Evolutionary conservation across 2,888 invertebrate species (phyloP), one percentile per base, ranked within the genome.

Genomic region (Esperia sulphurella): DNA sequence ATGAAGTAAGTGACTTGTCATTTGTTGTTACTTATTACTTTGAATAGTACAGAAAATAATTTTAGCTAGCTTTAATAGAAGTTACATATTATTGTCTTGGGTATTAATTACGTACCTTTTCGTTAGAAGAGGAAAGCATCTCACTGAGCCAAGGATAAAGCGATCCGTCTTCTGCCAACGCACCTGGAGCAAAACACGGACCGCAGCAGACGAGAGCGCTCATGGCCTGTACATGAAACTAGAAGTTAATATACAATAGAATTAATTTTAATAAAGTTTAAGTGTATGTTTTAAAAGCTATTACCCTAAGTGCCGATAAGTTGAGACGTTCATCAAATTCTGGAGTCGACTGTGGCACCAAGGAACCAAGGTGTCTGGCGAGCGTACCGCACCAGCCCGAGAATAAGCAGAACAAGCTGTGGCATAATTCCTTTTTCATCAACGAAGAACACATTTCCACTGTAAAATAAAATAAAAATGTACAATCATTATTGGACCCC

Each of bases 121-220:
- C 95, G 63, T 97, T 96, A 61, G 93, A 93, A 39, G 97, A 97
- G 37, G 95, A 95, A 8, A 99, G 90, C 72, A 99, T 92, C 63
- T 95, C 93, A 81, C 97, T 96, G 48, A 99, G 91, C 98, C 98
- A 99, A 48, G 95, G 93, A 78, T 98, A 99, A 61, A 97, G 93
- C 4, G 95, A 93, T 42, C 98, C 98, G 68, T 98, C 98, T 72
- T 98, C 98, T 8, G 95, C 94, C 33, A 97, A 85, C 29, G 95
- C 95, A 43, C 92, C 91, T 0, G 95, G 92, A 66, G 98, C 96
- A 79, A 98, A 99, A 65, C 97, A 96, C 0, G 98, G 95, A 0
- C 99, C 99, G 77, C 98, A 98, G 74, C 98, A 98, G 1, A 99
- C 91, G 28, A 99, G 90, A 8, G 98, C 96, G 53, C 98, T 97